Evolutionary conservation across 2,113 vertebrate species (phyloP).

Genomic region (Calidris pygmaea): DNA sequence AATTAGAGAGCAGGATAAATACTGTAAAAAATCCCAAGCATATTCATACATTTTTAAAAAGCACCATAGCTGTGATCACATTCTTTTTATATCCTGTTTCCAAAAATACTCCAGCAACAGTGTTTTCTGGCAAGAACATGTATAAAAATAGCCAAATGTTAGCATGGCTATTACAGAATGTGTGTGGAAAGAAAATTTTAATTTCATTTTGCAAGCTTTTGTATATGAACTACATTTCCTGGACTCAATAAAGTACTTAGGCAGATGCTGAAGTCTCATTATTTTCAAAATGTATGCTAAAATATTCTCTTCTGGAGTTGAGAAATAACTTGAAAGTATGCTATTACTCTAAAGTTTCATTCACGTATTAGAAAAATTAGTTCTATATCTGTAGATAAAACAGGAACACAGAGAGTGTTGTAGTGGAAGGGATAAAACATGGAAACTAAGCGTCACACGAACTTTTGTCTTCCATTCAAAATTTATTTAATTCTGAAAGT

Average conservation of each 20-base stretch:
- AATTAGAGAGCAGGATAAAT: background rate
- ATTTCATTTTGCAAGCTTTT: background rate
- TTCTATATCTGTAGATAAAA: background rate
- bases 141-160: conserved; percentile 4
- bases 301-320: background rate
- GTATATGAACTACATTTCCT: background rate
- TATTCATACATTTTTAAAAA: background rate
- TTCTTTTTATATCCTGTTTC: conserved; percentile 19
- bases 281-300: background rate
- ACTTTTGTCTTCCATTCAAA: background rate
- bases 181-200: background rate
- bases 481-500: background rate
- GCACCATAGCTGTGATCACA: background rate
- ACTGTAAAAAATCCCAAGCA: background rate
- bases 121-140: background rate
- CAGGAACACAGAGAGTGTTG: background rate
- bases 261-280: background rate
- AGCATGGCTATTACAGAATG: background rate
- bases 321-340: background rate
- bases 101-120: background rate
- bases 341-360: background rate
- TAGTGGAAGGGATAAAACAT: background rate
- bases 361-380: background rate
- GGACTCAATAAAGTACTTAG: background rate
- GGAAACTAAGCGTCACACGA: background rate